Conservation (phyloP, 2,113 vertebrate species). For the Xiphophorus hellerii region DNA sequence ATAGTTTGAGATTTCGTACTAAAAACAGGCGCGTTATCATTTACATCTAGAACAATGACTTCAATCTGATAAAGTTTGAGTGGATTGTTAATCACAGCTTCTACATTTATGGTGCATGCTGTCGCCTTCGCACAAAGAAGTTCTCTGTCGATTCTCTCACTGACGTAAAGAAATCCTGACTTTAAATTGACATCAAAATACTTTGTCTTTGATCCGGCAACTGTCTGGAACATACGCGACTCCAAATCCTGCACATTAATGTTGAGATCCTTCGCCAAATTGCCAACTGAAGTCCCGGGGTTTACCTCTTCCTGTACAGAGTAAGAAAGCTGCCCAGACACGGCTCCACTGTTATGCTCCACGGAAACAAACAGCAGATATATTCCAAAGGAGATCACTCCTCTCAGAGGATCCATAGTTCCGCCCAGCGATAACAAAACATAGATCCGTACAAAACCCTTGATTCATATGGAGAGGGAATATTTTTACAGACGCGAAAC, state of each 20-base stretch:
- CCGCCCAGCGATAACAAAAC: background rate
- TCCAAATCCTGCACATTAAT: slow-evolving; percentile 72
- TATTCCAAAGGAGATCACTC: background rate
- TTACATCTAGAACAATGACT: slow-evolving; percentile 69
- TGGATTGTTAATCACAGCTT: slow-evolving; percentile 71
- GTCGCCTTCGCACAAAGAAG: slow-evolving; percentile 51
- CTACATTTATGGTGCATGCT: slow-evolving; percentile 61
- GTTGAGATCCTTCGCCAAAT: slow-evolving; percentile 77
- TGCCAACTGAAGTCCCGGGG: slow-evolving; percentile 75
- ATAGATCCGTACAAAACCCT: slow-evolving; percentile 10
- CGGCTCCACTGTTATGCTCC: slow-evolving; percentile 39
- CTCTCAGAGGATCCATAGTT: slow-evolving; percentile 33
- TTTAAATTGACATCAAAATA: slow-evolving; percentile 78
- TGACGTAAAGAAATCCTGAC: slow-evolving; percentile 72
- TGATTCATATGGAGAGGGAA: background rate
- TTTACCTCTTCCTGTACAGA: slow-evolving; percentile 77
- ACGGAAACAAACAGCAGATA: slow-evolving; percentile 42
- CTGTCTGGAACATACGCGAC: slow-evolving; percentile 72
- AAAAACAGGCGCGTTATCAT: slow-evolving; percentile 74
- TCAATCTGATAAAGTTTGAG: slow-evolving; percentile 71
- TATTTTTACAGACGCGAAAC: background rate
- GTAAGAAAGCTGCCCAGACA: slow-evolving; percentile 68
- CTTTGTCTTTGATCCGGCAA: slow-evolving; percentile 66
- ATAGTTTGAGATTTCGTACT: slow-evolving; percentile 41
- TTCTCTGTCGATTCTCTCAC: slow-evolving; percentile 70